Conservation (phyloP, 1,140 invertebrate genomes). For the Pogonus chalceus region DNA sequence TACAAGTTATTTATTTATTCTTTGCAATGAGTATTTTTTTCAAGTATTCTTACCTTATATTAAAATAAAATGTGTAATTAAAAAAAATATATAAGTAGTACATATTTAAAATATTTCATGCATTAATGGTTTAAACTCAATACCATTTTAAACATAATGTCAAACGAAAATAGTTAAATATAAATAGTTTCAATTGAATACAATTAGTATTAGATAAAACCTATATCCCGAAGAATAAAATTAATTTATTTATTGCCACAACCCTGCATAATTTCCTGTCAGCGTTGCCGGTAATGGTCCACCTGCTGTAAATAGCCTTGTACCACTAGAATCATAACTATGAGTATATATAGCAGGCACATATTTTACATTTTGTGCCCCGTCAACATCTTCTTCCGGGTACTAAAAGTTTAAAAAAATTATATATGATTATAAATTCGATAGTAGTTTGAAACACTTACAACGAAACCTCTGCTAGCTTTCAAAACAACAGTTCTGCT, state of each 20-base stretch:
- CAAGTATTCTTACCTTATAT: too few species aligned
- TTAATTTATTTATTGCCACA: conserved; percentile 47
- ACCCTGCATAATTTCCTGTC: conserved; percentile 70
- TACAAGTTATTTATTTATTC: too few species aligned
- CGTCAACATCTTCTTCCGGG: conserved; percentile 62
- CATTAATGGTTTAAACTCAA: too few species aligned
- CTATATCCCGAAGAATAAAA: too few species aligned
- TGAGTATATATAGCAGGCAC: conserved; percentile 93
- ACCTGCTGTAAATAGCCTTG: conserved; percentile 84
- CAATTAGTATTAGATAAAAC: too few species aligned
- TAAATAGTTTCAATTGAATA: too few species aligned
- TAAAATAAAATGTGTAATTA: too few species aligned
- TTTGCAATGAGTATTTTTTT: too few species aligned
- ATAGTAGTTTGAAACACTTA: conserved; percentile 38
- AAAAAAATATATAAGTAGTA: too few species aligned
- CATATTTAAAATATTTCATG: too few species aligned
- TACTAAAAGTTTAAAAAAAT: background rate
- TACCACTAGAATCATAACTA: conserved; percentile 86
- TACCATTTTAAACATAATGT: too few species aligned
- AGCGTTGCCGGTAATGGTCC: conserved; percentile 83
- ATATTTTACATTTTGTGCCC: conserved; percentile 74
- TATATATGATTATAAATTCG: background rate
- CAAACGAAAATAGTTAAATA: too few species aligned
- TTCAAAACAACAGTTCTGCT: conserved; percentile 80
- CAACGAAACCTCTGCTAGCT: conserved; percentile 82